phyloP scores from a whole-genome alignment of 1,140 invertebrate genomes.

The Druon quercuslanigerum region DNA sequence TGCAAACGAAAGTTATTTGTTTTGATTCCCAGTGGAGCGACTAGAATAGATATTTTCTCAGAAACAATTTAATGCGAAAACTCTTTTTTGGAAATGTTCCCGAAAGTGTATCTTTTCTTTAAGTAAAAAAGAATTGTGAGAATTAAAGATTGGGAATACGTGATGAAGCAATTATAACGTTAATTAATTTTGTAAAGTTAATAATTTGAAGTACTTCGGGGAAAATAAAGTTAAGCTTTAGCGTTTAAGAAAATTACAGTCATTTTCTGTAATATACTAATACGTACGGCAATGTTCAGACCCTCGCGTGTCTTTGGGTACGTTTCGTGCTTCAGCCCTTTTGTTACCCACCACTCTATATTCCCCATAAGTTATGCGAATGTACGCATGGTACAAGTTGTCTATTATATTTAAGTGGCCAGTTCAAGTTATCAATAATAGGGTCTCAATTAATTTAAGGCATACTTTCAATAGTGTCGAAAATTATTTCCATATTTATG shows the following conservation, averaged over 20 bases:
- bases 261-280: conserved; percentile 10
- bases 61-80: too few species aligned
- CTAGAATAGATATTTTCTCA: too few species aligned
- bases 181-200: neutral
- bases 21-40: too few species aligned
- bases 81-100: too few species aligned
- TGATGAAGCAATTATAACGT: neutral
- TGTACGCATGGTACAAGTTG: conserved; percentile 18
- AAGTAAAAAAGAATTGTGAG: too few species aligned
- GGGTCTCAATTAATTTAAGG: neutral
- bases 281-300: conserved; percentile 21
- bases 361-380: conserved; percentile 50
- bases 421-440: conserved; percentile 18
- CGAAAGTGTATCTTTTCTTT: too few species aligned
- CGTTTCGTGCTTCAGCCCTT: conserved; percentile 50
- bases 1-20: too few species aligned
- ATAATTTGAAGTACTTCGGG: neutral
- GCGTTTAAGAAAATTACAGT: conserved; percentile 6
- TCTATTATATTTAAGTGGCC: conserved; percentile 29
- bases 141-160: neutral
- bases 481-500: too few species aligned
- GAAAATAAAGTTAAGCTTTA: conserved; percentile 10
- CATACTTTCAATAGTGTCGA: too few species aligned
- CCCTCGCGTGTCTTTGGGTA: conserved; percentile 55
- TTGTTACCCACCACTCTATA: conserved; percentile 56